phyloP scores from a whole-genome alignment of 2,888 invertebrate species.

The Pterostichus niger region DNA sequence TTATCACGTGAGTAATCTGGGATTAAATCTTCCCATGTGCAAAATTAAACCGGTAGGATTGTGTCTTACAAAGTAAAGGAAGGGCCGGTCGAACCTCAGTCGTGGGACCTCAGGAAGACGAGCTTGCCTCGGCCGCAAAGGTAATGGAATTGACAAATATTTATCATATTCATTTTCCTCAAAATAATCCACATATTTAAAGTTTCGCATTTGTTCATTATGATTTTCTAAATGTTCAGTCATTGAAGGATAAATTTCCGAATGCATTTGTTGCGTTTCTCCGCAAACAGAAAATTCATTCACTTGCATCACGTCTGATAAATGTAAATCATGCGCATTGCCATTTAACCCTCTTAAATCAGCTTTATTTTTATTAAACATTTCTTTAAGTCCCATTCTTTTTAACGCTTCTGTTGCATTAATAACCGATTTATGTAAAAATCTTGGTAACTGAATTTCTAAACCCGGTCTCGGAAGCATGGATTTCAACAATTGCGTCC shows the following conservation, averaged over 20 bases:
- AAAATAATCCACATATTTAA: slow-evolving; percentile 73
- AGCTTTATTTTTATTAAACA: slow-evolving; percentile 87
- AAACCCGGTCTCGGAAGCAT: slow-evolving; percentile 87
- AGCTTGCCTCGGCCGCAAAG: slow-evolving; percentile 86
- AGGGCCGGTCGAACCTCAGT: slow-evolving; percentile 91
- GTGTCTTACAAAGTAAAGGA: slow-evolving; percentile 92
- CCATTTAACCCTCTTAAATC: slow-evolving; percentile 92
- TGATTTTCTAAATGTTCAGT: slow-evolving; percentile 69
- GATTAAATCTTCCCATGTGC: slow-evolving; percentile 93
- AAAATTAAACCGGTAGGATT: slow-evolving; percentile 95
- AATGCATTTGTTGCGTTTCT: slow-evolving; percentile 84
- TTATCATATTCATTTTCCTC: slow-evolving; percentile 82
- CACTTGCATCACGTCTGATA: slow-evolving; percentile 91
- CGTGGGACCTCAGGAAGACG: slow-evolving; percentile 85
- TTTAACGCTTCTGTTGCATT: slow-evolving; percentile 89
- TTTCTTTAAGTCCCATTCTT: slow-evolving; percentile 89
- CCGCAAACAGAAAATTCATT: slow-evolving; percentile 92
- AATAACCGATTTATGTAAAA: slow-evolving; percentile 89
- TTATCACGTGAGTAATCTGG: slow-evolving; percentile 86
- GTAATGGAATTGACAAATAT: slow-evolving; percentile 81
- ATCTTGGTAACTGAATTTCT: slow-evolving; percentile 91
- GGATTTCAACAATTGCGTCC: slow-evolving; percentile 87
- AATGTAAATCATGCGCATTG: slow-evolving; percentile 86
- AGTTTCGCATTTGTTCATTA: slow-evolving; percentile 72
- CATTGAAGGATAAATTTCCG: slow-evolving; percentile 89